phyloP scores from a whole-genome alignment of 2,888 invertebrate species.

The Atherix ibis region DNA sequence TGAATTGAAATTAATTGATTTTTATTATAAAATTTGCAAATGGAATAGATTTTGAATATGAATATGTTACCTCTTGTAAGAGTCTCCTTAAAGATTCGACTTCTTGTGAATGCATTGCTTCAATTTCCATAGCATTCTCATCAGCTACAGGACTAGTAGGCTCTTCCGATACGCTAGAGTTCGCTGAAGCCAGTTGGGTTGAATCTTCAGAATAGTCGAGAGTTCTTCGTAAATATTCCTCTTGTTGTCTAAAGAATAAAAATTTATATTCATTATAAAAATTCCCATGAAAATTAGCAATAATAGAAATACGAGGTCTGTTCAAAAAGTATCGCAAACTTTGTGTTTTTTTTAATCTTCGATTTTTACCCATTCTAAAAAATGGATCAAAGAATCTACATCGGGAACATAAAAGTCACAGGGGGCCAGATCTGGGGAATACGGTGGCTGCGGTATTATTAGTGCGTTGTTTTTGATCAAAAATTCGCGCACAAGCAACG shows the following conservation, averaged over 20 bases:
- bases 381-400: no score
- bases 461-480: no score
- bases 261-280: no score
- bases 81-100: slow-evolving; percentile 58
- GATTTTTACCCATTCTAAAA: no score
- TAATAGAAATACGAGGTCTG: no score
- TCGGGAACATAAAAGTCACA: no score
- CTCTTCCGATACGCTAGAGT: slow-evolving; percentile 43
- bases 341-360: no score
- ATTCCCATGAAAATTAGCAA: no score
- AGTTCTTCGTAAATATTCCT: slow-evolving; percentile 31
- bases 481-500: no score
- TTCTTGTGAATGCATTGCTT: slow-evolving; percentile 37
- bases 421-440: no score
- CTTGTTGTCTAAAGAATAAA: slow-evolving; percentile 25
- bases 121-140: slow-evolving; percentile 36
- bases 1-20: slow-evolving; percentile 9
- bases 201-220: slow-evolving; percentile 34
- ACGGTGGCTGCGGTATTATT: no score
- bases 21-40: slow-evolving; percentile 9
- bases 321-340: no score
- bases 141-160: slow-evolving; percentile 38
- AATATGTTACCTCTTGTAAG: slow-evolving; percentile 65
- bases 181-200: slow-evolving; percentile 37
- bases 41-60: neutral